Base-by-base conservation (phyloP, 2,797 vertebrate genomes). In the Sciurus carolinensis region DNA sequence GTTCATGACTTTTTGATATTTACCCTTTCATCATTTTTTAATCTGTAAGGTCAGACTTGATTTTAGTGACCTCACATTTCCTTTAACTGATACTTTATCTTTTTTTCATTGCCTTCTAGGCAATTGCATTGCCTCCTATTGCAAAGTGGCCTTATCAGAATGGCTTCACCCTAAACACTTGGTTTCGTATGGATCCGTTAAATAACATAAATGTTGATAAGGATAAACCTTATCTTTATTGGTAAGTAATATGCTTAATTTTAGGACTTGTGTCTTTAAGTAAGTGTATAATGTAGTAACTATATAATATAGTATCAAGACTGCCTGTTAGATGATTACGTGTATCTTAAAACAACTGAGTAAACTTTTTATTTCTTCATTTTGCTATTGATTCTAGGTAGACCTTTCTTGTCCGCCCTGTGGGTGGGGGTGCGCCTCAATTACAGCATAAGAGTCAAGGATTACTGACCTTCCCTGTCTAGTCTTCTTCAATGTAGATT, bases 81-180 rank as follows among this genome's bases (percentile, higher is more conserved):
- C 50, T 93, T 94, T 93, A 95, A 91, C 28, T 95, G 88, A 91
- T 95, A 95, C 54, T 94, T 97, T 91, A 36, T 71, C 66, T 73
- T 57, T 54, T 75, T 88, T 76, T 62, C 44, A 66, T 24, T 64
- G 33, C 69, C 81, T 91, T 79, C 0, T 97, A 99, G 99, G 99
- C 99, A 96, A 99, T 99, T 98, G 99, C 99, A 87, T 99, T 99
- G 99, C 99, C 99, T 99, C 99, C 99, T 93, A 99, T 99, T 98
- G 99, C 99, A 98, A 99, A 99, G 99, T 99, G 99, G 99, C 99
- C 99, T 99, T 99, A 99, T 98, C 99, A 99, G 98, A 99, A 99
- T 97, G 99, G 99, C 96, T 99, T 99, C 98, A 99, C 99, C 95
- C 99, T 99, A 96, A 99, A 99, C 98, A 99, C 99, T 96, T 99